These are phyloP conservation scores for Pachycephala philippinensis DNA, from an alignment of 2,113 vertebrate species.

Conservation along the genomic window DNA sequence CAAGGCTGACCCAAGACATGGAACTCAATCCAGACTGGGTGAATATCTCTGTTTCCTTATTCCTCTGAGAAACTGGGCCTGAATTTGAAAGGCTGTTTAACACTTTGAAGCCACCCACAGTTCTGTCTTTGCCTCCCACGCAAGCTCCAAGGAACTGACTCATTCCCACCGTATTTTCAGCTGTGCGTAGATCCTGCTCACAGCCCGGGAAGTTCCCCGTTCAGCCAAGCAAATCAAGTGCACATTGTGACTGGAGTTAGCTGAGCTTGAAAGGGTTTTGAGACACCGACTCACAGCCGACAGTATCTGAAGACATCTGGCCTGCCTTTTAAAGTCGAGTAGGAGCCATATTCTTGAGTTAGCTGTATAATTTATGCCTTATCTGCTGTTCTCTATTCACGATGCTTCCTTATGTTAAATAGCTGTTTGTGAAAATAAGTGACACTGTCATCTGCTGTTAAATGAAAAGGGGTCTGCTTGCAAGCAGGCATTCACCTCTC, in stretches of 20 bases:
- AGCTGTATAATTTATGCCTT: not conserved
- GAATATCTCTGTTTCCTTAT: conserved; percentile 20
- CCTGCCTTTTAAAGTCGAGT: conserved; percentile 29
- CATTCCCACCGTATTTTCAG: conserved; percentile 56
- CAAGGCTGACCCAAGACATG: not conserved
- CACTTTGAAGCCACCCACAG: conserved; percentile 58
- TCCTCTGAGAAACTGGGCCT: conserved; percentile 34
- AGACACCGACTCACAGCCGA: not conserved
- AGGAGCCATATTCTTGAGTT: not conserved
- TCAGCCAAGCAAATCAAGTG: not conserved
- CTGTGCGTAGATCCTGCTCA: not conserved
- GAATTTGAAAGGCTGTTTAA: conserved; percentile 41
- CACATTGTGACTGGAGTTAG: not conserved
- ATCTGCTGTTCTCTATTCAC: not conserved
- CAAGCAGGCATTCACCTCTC: not conserved
- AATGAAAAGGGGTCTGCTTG: not conserved
- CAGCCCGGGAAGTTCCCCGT: not conserved
- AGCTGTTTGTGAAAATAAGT: not conserved
- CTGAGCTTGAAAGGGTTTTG: conserved; percentile 14
- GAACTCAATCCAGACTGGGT: not conserved
- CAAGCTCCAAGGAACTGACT: conserved; percentile 59
- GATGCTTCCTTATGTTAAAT: conserved; percentile 5
- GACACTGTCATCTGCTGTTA: not conserved
- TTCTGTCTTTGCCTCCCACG: conserved; percentile 48
- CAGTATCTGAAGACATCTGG: conserved; percentile 49